These are phyloP conservation scores for Lepidocyrtoides sp. DNA, from an alignment of 2,888 invertebrate species.

Conservation along the genomic window DNA sequence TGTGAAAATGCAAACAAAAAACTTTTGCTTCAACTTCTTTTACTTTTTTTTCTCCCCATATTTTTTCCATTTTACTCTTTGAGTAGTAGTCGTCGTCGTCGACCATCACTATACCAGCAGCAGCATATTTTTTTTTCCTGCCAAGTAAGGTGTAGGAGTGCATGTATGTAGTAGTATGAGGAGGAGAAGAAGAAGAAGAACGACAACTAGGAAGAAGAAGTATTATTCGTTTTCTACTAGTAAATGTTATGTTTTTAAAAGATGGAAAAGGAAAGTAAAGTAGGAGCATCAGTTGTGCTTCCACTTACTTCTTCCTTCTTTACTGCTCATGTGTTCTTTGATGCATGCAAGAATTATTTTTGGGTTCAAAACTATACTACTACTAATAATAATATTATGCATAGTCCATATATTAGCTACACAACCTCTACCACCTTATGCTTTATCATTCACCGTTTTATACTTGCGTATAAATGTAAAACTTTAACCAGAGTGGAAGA, in stretches of 20 bases:
- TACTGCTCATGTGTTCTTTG: constrained; percentile 50
- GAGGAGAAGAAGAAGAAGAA: neutral
- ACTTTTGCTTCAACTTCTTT: constrained; percentile 49
- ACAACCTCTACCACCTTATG: neutral
- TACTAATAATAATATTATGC: constrained; percentile 1
- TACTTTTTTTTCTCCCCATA: constrained; percentile 64
- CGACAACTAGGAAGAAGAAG: constrained; percentile 22
- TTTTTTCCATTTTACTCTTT: constrained; percentile 39
- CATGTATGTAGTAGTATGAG: neutral
- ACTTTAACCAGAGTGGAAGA: constrained; percentile 38
- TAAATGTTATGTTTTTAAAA: constrained; percentile 12
- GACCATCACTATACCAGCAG: neutral
- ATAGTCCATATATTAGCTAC: constrained; percentile 28
- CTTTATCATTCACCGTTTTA: neutral
- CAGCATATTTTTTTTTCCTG: neutral
- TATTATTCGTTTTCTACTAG: constrained; percentile 40
- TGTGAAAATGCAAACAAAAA: constrained; percentile 65
- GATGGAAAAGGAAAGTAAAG: constrained; percentile 28
- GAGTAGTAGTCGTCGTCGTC: constrained; percentile 18
- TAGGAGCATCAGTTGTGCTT: constrained; percentile 54
- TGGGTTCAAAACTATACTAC: constrained; percentile 44
- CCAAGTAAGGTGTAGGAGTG: constrained; percentile 31
- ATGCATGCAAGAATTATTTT: constrained; percentile 64
- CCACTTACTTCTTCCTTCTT: constrained; percentile 45
- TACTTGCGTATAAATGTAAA: neutral